Evolutionary conservation across 2,797 vertebrate species (phyloP), one percentile per base, ranked within the genome.

Genomic region (Pelochelys cantorii): DNA sequence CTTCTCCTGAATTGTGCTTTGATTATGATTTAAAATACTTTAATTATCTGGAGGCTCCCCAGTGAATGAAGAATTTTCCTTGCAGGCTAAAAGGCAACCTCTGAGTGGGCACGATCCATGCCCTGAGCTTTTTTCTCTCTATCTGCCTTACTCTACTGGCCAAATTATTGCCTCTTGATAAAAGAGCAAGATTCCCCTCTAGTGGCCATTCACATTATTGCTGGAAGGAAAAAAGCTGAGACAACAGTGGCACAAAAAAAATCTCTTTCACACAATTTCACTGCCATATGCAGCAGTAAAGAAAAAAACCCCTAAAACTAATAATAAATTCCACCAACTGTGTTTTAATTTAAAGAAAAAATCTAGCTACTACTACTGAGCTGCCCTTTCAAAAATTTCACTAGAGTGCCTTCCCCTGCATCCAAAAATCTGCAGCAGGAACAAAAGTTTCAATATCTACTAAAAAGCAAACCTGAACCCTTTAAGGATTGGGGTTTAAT

Each of bases 111-210:
- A 85, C 37, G 27, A 65, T 82, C 56, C 78, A 48, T 84, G 54
- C 31, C 25, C 31, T 31, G 48, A n/a, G 9, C n/a, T n/a, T 55
- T 53, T 77, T 22, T 29, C 18, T 2, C 31, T 4, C 34, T 11
- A 52, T 27, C 53, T 20, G 34, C 31, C 7, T 57, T 18, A 79
- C 6, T 53, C 48, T 56, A 23, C 56, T 31, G 27, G 23, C 31
- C 11, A 53, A 89, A n/a, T 8, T 5, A 42, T 59, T 27, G 62
- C 68, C 88, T 85, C 23, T 83, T n/a, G 80, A 75, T 37, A 85
- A 86, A 91, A 85, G 79, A 89, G 62, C 92, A 96, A 96, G 79
- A 85, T 81, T 93, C 91, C 89, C 96, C 90, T 83, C 96, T 90
- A 27, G 91, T 92, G 96, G 74, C 75, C 25, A 18, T 20, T 29